Base-by-base conservation (phyloP, 2,797 vertebrate genomes). In the Pantherophis vulpinus region DNA sequence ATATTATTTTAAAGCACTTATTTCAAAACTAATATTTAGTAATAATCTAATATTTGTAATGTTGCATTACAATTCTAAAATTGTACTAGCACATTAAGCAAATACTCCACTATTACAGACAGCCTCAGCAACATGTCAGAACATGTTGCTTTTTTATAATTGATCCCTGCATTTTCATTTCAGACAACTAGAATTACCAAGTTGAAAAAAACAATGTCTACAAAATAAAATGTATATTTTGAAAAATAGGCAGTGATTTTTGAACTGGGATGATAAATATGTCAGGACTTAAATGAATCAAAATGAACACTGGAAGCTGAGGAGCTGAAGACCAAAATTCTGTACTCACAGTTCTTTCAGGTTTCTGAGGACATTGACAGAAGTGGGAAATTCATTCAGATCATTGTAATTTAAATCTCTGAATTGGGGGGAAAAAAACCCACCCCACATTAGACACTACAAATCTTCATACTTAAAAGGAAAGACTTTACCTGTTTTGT, bases 371-470 rank as follows among this genome's bases (percentile, higher is more conserved):
- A 98, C 98, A 94, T 97, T 98, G 97, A 99, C 98, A 87, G 98
- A 98, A 47, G 96, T 96, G 27, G 99, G 99, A 94, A 99, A 99
- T 97, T 99, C 98, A 11, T 98, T 98, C 97, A 99, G 97, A 97
- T 97, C 98, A 98, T 99, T 99, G 97, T 98, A 99, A 98, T 99
- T 99, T 97, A 99, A 97, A 97, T 99, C 99, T 96, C 99, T 99
- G 96, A 88, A 95, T 95, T 42, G 27, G 32, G 11, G 7, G 92
- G 96, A 96, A 97, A 93, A 29, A 95, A 91, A 8, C n/a, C 47
- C 10, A 47, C 10, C 20, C 0, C 55, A 95, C 32, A 92, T 56
- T 96, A 95, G 91, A 97, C 27, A 96, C 92, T 25, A 83, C 37
- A 25, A 83, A 47, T 83, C 9, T 47, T 47, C 23, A 89, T 56